These are phyloP conservation scores for Phrixothrix hirtus DNA, from an alignment of 2,888 invertebrate species.

Conservation along the genomic window DNA sequence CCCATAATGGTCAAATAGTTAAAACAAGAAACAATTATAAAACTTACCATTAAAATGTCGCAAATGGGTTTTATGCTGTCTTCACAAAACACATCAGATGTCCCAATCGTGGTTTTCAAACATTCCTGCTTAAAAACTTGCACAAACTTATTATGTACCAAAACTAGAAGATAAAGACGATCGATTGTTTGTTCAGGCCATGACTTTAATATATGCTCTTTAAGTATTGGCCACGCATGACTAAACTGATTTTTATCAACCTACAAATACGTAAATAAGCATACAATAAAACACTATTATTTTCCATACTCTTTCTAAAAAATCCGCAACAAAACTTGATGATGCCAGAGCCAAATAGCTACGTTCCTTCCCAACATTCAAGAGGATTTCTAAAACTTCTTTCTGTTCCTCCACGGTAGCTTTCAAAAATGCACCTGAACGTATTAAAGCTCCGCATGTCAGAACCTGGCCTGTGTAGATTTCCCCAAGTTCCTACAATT, in stretches of 20 bases:
- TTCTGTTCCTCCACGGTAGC: constrained; percentile 59
- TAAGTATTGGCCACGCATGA: constrained; percentile 64
- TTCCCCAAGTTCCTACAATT: constrained; percentile 73
- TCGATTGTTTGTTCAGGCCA: constrained; percentile 69
- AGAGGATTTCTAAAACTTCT: constrained; percentile 55
- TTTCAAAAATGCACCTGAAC: constrained; percentile 63
- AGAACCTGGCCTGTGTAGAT: constrained; percentile 72
- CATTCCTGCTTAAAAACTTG: constrained; percentile 59
- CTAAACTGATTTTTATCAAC: constrained; percentile 61
- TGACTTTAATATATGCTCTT: constrained; percentile 64
- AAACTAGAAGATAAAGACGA: constrained; percentile 65
- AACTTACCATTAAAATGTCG: constrained; percentile 66
- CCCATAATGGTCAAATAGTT: too few species aligned
- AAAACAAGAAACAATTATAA: too few species aligned
- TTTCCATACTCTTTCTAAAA: constrained; percentile 62
- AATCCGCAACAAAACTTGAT: constrained; percentile 64
- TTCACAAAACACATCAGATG: constrained; percentile 61
- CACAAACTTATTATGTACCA: constrained; percentile 56
- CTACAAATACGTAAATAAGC: constrained; percentile 47
- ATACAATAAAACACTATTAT: constrained; percentile 1
- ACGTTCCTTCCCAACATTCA: constrained; percentile 64
- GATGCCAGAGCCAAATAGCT: constrained; percentile 66
- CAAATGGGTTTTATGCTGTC: constrained; percentile 61
- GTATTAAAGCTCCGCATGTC: constrained; percentile 70
- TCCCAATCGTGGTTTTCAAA: constrained; percentile 62